These are phyloP conservation scores for Xylocopa sonorina DNA, from an alignment of 1,140 invertebrate genomes.

Conservation along the genomic window DNA sequence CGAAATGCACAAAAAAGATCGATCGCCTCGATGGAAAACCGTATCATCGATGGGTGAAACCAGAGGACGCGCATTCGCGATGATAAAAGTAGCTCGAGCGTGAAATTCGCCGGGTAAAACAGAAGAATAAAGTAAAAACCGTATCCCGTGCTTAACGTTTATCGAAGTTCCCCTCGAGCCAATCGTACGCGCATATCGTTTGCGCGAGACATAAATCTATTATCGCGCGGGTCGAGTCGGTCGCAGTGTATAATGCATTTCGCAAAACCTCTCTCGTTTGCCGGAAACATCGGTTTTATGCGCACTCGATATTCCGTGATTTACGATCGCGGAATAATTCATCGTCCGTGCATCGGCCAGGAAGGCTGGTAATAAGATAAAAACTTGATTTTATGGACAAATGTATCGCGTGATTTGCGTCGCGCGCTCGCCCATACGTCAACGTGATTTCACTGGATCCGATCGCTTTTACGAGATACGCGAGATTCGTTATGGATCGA, in stretches of 20 bases:
- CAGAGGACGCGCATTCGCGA: no score
- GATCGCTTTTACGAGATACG: background rate
- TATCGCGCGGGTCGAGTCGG: background rate
- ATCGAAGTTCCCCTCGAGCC: background rate
- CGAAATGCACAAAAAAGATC: no score
- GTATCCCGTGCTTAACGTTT: slow-evolving; percentile 7
- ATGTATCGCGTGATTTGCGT: slow-evolving; percentile 16
- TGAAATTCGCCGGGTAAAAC: no score
- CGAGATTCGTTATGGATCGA: background rate
- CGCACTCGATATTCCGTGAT: slow-evolving; percentile 37
- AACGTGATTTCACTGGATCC: background rate
- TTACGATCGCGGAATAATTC: slow-evolving; percentile 44
- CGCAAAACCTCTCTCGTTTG: slow-evolving; percentile 1
- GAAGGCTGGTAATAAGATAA: slow-evolving; percentile 14
- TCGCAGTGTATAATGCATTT: slow-evolving; percentile 32
- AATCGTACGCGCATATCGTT: slow-evolving; percentile 7
- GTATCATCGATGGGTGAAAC: no score
- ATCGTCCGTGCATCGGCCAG: background rate
- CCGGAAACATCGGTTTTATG: slow-evolving; percentile 41
- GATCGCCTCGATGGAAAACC: no score
- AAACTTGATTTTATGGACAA: slow-evolving; percentile 22
- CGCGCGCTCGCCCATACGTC: background rate
- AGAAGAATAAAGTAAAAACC: no score
- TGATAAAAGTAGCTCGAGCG: no score
- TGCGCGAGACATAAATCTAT: slow-evolving; percentile 30